Conservation (phyloP, 1,140 invertebrate species). For the Drosophila dunni region DNA sequence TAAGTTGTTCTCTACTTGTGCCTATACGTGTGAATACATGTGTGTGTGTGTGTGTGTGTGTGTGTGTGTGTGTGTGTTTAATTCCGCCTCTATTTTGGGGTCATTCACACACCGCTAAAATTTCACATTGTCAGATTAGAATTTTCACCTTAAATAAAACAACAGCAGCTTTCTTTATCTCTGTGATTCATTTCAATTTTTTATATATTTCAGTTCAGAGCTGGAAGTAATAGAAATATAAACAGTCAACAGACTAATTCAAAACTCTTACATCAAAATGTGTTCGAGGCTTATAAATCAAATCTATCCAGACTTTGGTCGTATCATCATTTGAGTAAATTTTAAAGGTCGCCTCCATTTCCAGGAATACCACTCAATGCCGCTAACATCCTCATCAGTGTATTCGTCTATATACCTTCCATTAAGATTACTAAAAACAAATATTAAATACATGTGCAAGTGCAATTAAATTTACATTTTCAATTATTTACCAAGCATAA, state of each 20-base stretch:
- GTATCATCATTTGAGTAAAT: too few relatives aligned
- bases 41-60: background rate
- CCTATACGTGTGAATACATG: background rate
- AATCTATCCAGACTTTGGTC: too few relatives aligned
- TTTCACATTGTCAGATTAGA: background rate
- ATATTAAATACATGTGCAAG: background rate
- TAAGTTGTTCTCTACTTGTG: conserved; percentile 51
- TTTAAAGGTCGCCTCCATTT: too few relatives aligned
- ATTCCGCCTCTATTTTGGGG: conserved; percentile 27
- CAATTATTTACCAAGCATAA: conserved; percentile 26
- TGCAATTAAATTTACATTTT: background rate
- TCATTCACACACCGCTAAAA: conserved; percentile 5
- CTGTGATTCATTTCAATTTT: too few relatives aligned
- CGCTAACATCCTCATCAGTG: background rate
- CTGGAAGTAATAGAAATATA: too few relatives aligned
- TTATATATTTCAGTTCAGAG: background rate
- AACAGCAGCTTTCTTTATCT: background rate
- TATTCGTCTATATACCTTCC: background rate
- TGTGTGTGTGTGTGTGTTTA: too few relatives aligned
- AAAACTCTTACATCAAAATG: too few relatives aligned
- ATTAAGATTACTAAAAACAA: conserved; percentile 22
- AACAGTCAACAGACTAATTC: too few relatives aligned
- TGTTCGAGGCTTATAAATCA: background rate
- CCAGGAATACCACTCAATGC: background rate
- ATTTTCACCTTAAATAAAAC: background rate